These are phyloP conservation scores for Neoascia interrupta DNA, from an alignment of 2,888 invertebrate species.

Conservation along the genomic window DNA sequence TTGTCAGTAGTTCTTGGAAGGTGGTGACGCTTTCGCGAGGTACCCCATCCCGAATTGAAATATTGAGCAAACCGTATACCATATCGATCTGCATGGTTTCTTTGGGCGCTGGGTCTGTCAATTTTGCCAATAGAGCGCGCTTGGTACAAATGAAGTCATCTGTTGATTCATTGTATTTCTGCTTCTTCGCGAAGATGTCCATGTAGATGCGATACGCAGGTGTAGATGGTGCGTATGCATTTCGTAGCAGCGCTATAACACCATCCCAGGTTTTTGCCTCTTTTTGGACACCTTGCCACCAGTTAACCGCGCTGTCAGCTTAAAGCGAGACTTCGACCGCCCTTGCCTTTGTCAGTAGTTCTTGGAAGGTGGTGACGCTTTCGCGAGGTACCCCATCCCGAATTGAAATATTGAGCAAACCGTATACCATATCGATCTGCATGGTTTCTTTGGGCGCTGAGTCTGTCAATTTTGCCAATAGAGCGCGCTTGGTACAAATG, in stretches of 20 bases:
- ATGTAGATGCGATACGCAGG: constrained; percentile 14
- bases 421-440: constrained; percentile 10
- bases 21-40: not conserved
- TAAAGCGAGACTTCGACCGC: constrained; percentile 31
- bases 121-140: not conserved
- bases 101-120: not conserved
- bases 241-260: not conserved
- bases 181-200: constrained; percentile 1
- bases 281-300: constrained; percentile 67
- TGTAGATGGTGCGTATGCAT: not conserved
- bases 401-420: not conserved
- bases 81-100: constrained; percentile 16
- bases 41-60: constrained; percentile 1
- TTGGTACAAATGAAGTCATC: constrained; percentile 12
- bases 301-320: constrained; percentile 54
- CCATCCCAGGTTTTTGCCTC: constrained; percentile 10
- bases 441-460: not conserved
- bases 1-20: constrained; percentile 6
- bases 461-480: not conserved
- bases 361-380: not conserved
- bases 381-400: constrained; percentile 8
- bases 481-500: constrained; percentile 9
- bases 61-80: not conserved
- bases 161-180: constrained; percentile 3
- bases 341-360: constrained; percentile 9